A percentile compares a stretch with the other conserved stretches of the same genome.
Evolutionary conservation across 2,888 invertebrate genomes (phyloP).

Genomic region (Rhagonycha lutea): DNA sequence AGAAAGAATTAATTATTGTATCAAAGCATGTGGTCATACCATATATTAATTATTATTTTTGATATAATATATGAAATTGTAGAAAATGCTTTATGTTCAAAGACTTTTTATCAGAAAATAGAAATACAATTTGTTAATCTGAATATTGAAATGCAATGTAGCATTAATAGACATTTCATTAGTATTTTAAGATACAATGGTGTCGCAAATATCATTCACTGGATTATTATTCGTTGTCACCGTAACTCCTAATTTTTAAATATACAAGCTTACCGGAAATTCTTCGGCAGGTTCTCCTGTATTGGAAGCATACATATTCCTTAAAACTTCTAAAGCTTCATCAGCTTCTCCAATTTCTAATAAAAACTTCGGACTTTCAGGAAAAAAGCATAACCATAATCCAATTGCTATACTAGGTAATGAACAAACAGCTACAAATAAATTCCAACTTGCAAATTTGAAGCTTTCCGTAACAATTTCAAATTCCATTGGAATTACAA

Average conservation of each 20-base stretch:
- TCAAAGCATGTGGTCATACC: too few relatives aligned
- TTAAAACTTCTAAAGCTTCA: conserved; percentile 71
- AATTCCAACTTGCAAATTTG: conserved; percentile 79
- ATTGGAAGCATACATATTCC: conserved; percentile 71
- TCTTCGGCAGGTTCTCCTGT: conserved; percentile 71
- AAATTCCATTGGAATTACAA: conserved; percentile 73
- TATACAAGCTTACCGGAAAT: conserved; percentile 67
- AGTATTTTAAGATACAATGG: too few relatives aligned
- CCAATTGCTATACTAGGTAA: conserved; percentile 70
- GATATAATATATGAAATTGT: too few relatives aligned
- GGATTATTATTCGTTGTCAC: not conserved
- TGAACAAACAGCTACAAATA: conserved; percentile 77
- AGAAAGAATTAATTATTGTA: too few relatives aligned
- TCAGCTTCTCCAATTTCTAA: conserved; percentile 80
- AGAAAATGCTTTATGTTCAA: too few relatives aligned
- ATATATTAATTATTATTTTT: too few relatives aligned
- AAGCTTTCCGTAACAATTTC: conserved; percentile 63
- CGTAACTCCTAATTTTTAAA: not conserved
- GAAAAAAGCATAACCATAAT: conserved; percentile 74
- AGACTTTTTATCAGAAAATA: too few relatives aligned
- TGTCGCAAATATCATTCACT: not conserved
- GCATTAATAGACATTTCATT: too few relatives aligned
- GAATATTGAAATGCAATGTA: too few relatives aligned
- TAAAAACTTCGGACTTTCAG: conserved; percentile 83
- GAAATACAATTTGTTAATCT: too few relatives aligned